phyloP scores from a whole-genome alignment of 2,113 vertebrate genomes.

The Triplophysa siluroides region DNA sequence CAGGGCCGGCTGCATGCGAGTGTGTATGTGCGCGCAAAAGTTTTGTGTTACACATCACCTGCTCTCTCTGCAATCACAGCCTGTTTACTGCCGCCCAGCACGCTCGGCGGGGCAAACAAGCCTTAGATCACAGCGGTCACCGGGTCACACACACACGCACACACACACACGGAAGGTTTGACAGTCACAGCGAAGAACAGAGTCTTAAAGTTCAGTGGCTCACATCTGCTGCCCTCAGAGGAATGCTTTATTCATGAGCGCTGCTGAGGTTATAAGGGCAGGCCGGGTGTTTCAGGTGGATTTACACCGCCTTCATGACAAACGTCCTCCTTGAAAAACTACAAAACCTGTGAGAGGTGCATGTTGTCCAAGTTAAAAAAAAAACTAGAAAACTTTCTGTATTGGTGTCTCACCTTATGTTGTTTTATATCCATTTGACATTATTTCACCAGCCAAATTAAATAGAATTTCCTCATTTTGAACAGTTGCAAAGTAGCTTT shows the following conservation, averaged over 20 bases:
- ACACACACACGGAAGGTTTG: constrained; percentile 19
- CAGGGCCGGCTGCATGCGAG: constrained; percentile 31
- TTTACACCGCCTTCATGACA: constrained; percentile 34
- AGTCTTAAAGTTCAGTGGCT: constrained; percentile 41
- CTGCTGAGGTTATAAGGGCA: constrained; percentile 20
- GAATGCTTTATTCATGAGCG: constrained; percentile 51
- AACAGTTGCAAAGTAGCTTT: no score
- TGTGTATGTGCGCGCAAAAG: constrained; percentile 28
- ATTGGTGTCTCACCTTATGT: no score
- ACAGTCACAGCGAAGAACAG: constrained; percentile 36
- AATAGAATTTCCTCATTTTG: no score
- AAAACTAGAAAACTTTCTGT: no score
- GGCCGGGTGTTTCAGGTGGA: constrained; percentile 12
- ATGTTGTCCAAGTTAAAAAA: not conserved
- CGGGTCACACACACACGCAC: constrained; percentile 13
- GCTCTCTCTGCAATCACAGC: constrained; percentile 48
- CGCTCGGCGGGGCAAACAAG: constrained; percentile 45
- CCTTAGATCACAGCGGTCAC: constrained; percentile 43
- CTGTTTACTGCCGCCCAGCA: constrained; percentile 53
- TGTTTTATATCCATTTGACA: no score
- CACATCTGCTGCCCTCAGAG: constrained; percentile 41
- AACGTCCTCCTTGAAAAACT: constrained; percentile 30
- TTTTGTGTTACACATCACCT: constrained; percentile 52
- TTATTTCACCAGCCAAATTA: no score
- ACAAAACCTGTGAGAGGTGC: not conserved